Base-by-base conservation (phyloP, 1,140 invertebrate genomes). In the Dinoponera quadriceps region DNA sequence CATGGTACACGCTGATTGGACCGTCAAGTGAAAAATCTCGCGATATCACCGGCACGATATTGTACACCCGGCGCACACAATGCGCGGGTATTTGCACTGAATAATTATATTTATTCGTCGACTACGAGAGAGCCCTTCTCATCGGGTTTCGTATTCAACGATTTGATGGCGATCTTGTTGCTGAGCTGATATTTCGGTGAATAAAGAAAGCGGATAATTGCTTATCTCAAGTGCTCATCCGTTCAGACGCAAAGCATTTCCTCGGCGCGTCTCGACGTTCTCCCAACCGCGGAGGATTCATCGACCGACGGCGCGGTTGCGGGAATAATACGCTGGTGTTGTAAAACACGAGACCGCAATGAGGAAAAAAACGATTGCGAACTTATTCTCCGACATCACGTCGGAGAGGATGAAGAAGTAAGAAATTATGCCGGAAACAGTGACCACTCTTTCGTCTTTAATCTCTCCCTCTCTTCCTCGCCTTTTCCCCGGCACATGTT, bases 121-220 rank as follows among this genome's bases (percentile, higher is more conserved):
- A 38, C 11, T 65, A 33, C 11, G 20, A 2, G 29, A 75, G 27
- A 22, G 38, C 9, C 11, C 51, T 75, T 75, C 38, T 49, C 44
- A 1, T 29, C 49, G 2, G 18, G 49, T 54, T 25, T 38, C 7
- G 38, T 2, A 33, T 65, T 22, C 27, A 14, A 22, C 38, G 44
- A 22, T 44, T 9, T 22, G 54, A 7, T 16, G 9, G 14, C 9
- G n/a, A 16, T 66, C 48, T 54, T 54, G 22, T 38, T 66, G 11
- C 13, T n/a, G 38, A 55, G 49, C 49, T 25, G 25, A 33, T 65
- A 20, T n/a, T 20, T 25, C 74, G 62, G 48, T 25, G 74, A 66
- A 77, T 77, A 77, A 77, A 77, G 48, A 27, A 18, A 62, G 14
- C 44, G n/a, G 14, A 63, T 77, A 77, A 77, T 66, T 80, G 51